phyloP scores from a whole-genome alignment of 2,113 vertebrate species.

The Cnemophilus loriae region DNA sequence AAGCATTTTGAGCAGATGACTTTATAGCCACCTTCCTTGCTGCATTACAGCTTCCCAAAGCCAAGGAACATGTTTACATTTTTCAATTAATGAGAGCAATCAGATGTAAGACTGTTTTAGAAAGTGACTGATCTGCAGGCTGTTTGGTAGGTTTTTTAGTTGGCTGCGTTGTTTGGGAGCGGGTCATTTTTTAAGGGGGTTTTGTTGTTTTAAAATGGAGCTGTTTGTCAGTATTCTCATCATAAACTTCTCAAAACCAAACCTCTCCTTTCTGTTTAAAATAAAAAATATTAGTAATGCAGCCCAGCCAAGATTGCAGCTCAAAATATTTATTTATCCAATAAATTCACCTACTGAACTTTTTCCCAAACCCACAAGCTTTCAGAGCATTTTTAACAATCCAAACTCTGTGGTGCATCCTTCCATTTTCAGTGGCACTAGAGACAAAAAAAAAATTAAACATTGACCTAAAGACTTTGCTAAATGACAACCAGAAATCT shows the following conservation, averaged over 20 bases:
- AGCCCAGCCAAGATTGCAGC: not conserved
- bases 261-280: not conserved
- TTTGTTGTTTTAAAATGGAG: not conserved
- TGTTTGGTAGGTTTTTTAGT: not conserved
- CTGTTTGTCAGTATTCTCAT: not conserved
- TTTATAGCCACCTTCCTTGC: not conserved
- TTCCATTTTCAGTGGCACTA: not conserved
- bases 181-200: not conserved
- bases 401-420: not conserved
- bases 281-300: not conserved
- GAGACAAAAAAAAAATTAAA: not conserved
- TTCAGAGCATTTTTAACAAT: not conserved
- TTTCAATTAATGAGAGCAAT: constrained; percentile 16
- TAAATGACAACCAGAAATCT: not conserved
- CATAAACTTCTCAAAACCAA: not conserved
- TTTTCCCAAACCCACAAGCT: not conserved
- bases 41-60: not conserved
- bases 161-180: not conserved
- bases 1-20: not conserved
- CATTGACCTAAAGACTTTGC: not conserved
- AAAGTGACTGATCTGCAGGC: not conserved
- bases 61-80: not conserved
- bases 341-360: not conserved
- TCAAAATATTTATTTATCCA: not conserved
- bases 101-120: not conserved